A percentile compares a stretch with the other conserved stretches of the same genome.
These are phyloP conservation scores for Crambe crambe DNA, from an alignment of 37 sponge, comb jelly and placozoan genomes.

Conservation along the genomic window DNA sequence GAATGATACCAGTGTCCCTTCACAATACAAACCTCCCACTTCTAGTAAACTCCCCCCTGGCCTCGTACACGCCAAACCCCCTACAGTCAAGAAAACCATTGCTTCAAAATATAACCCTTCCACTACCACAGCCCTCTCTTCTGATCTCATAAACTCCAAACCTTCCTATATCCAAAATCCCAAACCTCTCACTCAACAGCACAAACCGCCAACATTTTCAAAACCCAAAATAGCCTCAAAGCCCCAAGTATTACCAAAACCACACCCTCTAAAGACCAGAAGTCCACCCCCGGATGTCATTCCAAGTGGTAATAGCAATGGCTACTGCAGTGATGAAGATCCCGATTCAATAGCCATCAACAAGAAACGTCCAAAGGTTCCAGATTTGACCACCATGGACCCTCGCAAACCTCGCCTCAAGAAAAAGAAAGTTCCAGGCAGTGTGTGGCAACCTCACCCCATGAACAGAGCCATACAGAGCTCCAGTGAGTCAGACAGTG, in stretches of 20 bases:
- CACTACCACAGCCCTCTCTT: no score
- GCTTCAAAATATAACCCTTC: no score
- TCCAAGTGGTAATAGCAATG: background rate
- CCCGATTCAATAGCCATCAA: background rate
- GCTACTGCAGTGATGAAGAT: background rate
- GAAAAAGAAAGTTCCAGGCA: background rate
- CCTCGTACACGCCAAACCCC: no score
- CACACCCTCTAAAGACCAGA: background rate
- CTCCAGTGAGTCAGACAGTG: constrained; percentile 20
- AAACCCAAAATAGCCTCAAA: no score
- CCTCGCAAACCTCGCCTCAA: background rate
- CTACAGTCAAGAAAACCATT: no score
- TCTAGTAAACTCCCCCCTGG: no score
- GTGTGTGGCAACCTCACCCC: constrained; percentile 26
- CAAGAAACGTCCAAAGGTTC: background rate
- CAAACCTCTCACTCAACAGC: background rate
- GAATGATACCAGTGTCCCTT: no score
- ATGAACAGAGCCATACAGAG: constrained; percentile 36
- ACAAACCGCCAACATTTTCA: no score
- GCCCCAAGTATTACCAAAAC: background rate
- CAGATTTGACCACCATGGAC: background rate
- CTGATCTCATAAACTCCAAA: no score
- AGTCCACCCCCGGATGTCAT: no score
- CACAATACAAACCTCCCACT: no score
- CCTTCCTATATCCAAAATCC: no score